Evolutionary conservation across 2,888 invertebrate genomes (phyloP).

Genomic region (Apodemia hepburni): DNA sequence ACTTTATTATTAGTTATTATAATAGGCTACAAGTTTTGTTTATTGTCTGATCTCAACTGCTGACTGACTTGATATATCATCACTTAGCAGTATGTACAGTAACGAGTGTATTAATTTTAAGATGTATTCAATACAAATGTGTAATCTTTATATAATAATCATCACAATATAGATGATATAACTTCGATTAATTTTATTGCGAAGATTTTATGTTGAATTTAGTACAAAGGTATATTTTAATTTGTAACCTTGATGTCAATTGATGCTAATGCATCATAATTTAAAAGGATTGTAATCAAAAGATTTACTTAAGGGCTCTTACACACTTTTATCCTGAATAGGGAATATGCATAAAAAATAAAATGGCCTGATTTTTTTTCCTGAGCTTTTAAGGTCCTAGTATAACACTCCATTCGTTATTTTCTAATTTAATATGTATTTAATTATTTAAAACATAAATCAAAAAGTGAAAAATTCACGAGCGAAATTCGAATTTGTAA

Average conservation of each 20-base stretch:
- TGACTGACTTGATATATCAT: slow-evolving; percentile 44
- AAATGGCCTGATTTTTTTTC: too few relatives aligned
- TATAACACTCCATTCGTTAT: too few relatives aligned
- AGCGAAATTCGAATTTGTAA: too few relatives aligned
- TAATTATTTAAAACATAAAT: too few relatives aligned
- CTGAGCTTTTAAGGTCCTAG: too few relatives aligned
- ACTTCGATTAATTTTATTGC: slow-evolving; percentile 18
- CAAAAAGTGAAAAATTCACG: too few relatives aligned
- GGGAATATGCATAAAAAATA: too few relatives aligned
- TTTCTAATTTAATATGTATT: too few relatives aligned
- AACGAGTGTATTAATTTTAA: slow-evolving; percentile 32
- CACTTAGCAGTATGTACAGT: slow-evolving; percentile 20
- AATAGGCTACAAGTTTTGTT: slow-evolving; percentile 25
- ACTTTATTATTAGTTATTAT: slow-evolving; percentile 19
- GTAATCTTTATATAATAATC: slow-evolving; percentile 26
- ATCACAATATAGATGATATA: slow-evolving; percentile 13
- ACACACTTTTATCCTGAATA: neutral
- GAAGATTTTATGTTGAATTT: slow-evolving; percentile 52
- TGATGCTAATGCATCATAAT: slow-evolving; percentile 33
- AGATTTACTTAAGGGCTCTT: neutral
- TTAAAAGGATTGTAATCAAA: slow-evolving; percentile 46
- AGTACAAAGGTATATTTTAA: slow-evolving; percentile 62
- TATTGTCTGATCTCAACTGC: slow-evolving; percentile 59
- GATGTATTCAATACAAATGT: slow-evolving; percentile 36
- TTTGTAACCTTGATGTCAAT: slow-evolving; percentile 35